Evolutionary conservation across 2,888 invertebrate species (phyloP), one percentile per base, ranked within the genome.

Genomic region (Margaritifera margaritifera): DNA sequence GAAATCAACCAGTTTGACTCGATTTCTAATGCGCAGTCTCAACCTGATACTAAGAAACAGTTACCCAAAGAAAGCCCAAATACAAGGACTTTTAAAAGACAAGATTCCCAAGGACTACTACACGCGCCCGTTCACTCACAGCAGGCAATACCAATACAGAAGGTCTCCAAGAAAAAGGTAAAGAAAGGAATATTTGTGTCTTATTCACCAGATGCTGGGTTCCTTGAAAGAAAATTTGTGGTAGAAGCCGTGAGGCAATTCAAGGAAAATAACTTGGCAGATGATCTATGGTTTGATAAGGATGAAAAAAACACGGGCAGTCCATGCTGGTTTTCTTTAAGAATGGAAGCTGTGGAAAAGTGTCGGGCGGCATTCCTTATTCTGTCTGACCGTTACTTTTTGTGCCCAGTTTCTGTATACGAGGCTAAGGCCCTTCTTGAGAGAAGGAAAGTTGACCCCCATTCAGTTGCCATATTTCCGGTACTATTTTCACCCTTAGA

Each of bases 241-340:
- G 85, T 85, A 4, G 89, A 89, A 75, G 81, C 84, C 31, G 86
- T 87, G 11, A 77, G 81, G 57, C 88, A 89, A 66, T 72, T 89
- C 51, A 89, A 89, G 65, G 88, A 88, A 69, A 88, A 88, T 69
- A 87, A 88, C 64, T 72, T 89, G 25, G 85, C 87, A 15, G 89
- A 88, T 61, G 88, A 88, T 71, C 83, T 89, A 52, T 89, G 89
- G 89, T 88, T 89, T 78, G 89, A 89, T 69, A 87, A 87, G 69
- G 88, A 89, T 74, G 89, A 89, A 71, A 82, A 83, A 53, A 84
- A 81, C 66, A 88, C 85, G 1, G 88, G 86, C 72, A 87, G 83
- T 69, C 87, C 89, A 6, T 85, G 86, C 65, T 89, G 89, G 89
- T 88, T 88, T 72, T 87, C 88, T 5, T 62, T 83, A 66, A 71